A percentile compares a stretch with the other conserved stretches of the same genome.
Evolutionary conservation across 2,888 invertebrate species (phyloP).

Genomic region (Aphidoletes aphidimyza): DNA sequence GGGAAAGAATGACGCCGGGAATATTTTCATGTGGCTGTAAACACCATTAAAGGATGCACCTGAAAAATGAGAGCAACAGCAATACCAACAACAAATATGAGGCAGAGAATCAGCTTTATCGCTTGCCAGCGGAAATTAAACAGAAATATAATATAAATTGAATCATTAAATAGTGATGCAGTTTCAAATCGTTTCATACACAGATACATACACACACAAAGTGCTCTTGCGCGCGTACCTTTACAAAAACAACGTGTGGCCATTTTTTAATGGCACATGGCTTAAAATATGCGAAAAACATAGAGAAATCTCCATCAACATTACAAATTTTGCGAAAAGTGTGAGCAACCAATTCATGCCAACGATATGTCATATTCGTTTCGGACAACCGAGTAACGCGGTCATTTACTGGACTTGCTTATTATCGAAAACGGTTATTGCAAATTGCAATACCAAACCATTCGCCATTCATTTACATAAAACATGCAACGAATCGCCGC

Average conservation of each 20-base stretch:
- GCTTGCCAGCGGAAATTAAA: neutral
- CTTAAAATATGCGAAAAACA: too few relatives aligned
- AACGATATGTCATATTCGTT: neutral
- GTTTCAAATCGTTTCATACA: neutral
- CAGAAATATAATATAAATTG: conserved; percentile 2
- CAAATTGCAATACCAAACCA: neutral
- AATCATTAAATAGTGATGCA: conserved; percentile 1
- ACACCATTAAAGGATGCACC: neutral
- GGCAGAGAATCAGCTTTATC: neutral
- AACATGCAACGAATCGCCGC: neutral
- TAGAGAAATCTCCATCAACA: neutral
- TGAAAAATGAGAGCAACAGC: too few relatives aligned
- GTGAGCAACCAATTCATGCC: neutral
- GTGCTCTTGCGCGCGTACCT: too few relatives aligned
- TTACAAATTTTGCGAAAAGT: neutral
- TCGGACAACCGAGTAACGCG: neutral
- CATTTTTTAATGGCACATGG: too few relatives aligned
- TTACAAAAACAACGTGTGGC: too few relatives aligned
- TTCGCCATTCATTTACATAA: conserved; percentile 3
- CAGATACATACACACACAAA: neutral
- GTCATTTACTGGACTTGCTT: neutral
- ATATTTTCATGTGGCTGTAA: neutral
- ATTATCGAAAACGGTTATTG: conserved; percentile 17
- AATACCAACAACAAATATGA: neutral
- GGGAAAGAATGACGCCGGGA: neutral